phyloP scores from a whole-genome alignment of 2,888 invertebrate species.

The Heliconius ismenius region DNA sequence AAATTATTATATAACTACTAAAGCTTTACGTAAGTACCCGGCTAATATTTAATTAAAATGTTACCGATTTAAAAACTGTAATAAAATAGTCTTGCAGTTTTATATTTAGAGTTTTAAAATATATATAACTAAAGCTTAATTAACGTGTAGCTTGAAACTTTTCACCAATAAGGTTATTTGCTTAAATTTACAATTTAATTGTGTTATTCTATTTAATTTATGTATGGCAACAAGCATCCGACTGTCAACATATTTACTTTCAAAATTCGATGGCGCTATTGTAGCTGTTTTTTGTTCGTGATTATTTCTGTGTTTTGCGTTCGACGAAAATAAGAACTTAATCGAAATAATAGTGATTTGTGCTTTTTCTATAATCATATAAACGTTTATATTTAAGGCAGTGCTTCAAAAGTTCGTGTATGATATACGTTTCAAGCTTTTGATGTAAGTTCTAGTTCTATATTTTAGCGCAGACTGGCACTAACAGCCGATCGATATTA shows the following conservation, averaged over 20 bases:
- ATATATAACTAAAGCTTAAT: too few species aligned
- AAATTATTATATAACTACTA: too few species aligned
- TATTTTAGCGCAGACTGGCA: constrained; percentile 50
- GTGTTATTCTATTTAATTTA: not conserved
- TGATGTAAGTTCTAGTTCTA: constrained; percentile 48
- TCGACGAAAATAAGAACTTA: constrained; percentile 51
- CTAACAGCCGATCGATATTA: constrained; percentile 73
- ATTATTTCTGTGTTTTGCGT: constrained; percentile 54
- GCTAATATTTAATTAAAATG: too few species aligned
- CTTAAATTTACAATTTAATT: too few species aligned
- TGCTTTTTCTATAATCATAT: constrained; percentile 40
- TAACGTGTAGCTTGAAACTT: too few species aligned
- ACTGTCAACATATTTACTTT: constrained; percentile 38
- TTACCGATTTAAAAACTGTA: too few species aligned
- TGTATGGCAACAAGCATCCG: constrained; percentile 23
- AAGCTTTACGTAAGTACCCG: too few species aligned
- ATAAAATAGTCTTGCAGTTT: too few species aligned
- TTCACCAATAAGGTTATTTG: too few species aligned
- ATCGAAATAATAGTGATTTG: constrained; percentile 44
- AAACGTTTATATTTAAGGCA: not conserved
- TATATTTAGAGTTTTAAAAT: too few species aligned
- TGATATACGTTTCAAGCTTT: constrained; percentile 32
- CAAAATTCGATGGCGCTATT: constrained; percentile 52
- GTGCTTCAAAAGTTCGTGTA: constrained; percentile 21
- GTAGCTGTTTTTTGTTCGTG: constrained; percentile 49